These are phyloP conservation scores for Eospalax fontanierii DNA, from an alignment of 2,797 vertebrate species.

Conservation along the genomic window DNA sequence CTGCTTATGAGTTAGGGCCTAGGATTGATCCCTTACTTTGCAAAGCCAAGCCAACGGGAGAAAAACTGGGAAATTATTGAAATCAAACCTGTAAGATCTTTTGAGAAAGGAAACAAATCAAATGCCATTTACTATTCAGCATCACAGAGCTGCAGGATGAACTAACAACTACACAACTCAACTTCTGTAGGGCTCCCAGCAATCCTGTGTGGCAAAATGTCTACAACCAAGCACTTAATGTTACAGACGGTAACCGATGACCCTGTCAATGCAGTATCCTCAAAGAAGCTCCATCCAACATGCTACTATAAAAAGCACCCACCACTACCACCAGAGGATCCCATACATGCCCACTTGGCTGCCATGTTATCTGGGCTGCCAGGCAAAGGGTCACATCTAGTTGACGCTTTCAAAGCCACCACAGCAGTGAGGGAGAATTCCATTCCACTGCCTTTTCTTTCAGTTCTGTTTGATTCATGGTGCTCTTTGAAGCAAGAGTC, in stretches of 20 bases:
- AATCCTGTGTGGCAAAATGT: neutral
- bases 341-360: neutral
- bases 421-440: neutral
- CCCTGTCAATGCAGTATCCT: neutral
- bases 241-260: neutral
- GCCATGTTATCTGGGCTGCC: too few relatives aligned
- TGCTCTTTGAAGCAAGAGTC: neutral
- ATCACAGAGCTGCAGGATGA: neutral
- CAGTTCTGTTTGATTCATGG: neutral
- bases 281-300: neutral
- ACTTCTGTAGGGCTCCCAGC: neutral
- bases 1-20: neutral
- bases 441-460: neutral
- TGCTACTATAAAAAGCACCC: neutral
- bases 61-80: neutral
- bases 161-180: slow-evolving; percentile 20
- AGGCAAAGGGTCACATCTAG: neutral
- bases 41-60: neutral
- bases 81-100: neutral
- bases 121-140: slow-evolving; percentile 19
- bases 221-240: neutral
- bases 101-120: neutral
- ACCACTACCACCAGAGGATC: neutral
- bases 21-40: neutral
- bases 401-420: neutral